Percentiles rank a stretch among this genome's conserved stretches.
phyloP scores from a whole-genome alignment of 1,140 invertebrate species.

The Atta cephalotes region DNA sequence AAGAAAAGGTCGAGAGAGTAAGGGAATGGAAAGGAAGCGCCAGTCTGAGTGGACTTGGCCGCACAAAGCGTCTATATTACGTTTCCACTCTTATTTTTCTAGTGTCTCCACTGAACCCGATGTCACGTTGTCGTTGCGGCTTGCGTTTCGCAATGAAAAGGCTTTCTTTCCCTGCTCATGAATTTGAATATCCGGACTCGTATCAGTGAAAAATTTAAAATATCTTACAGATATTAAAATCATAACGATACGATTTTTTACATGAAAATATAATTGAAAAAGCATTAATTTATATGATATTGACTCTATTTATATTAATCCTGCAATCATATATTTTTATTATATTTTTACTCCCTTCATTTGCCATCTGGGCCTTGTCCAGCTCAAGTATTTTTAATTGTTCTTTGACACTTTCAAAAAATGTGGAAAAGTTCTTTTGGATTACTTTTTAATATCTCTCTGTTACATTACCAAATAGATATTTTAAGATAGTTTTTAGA shows the following conservation, averaged over 20 bases:
- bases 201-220: background rate
- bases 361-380: no score
- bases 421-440: no score
- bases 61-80: constrained; percentile 83
- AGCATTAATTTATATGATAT: background rate
- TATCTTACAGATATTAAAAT: background rate
- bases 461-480: no score
- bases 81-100: constrained; percentile 82
- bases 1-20: constrained; percentile 49
- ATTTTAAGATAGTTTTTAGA: no score
- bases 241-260: background rate
- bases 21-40: constrained; percentile 61
- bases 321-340: no score
- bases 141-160: constrained; percentile 60
- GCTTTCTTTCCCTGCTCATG: background rate
- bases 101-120: constrained; percentile 68
- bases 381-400: no score
- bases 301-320: background rate
- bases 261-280: background rate
- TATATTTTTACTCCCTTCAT: no score
- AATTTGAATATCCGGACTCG: constrained; percentile 5
- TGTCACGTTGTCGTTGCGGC: constrained; percentile 47
- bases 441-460: no score
- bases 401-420: no score
- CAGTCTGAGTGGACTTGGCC: constrained; percentile 75